Evolutionary conservation across 2,888 invertebrate genomes (phyloP), one percentile per base, ranked within the genome.

Genomic region (Ectemnius continuus): DNA sequence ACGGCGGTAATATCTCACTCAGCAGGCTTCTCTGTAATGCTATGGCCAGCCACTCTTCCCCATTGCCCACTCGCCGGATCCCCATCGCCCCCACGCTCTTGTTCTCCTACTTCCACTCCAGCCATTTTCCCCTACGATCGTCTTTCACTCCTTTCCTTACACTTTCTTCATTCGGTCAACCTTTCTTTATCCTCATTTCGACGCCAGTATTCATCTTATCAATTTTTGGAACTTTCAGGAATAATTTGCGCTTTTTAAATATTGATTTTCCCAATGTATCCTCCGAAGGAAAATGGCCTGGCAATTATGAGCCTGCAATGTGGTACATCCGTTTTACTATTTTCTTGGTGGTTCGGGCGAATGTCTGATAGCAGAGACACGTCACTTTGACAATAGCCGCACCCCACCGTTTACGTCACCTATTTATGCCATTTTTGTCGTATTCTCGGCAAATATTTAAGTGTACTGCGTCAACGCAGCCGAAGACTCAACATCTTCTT

Each of bases 1-100:
- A 88, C 86, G 89, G 86, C 85, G 85, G 88, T 89, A 88, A 89
- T 89, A 89, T 89, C 89, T 89, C 88, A 89, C 88, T 89, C 89
- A 89, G 87, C 88, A 85, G 88, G 88, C 86, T 87, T 82, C 88
- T 82, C 86, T 83, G 86, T 88, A 89, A 88, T 89, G 87, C 87
- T 88, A 87, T 80, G 86, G 86, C 87, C 83, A 84, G 82, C 61
- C 72, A 64, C 76, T 70, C 73, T 75, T 74, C 72, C 65, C 76
- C 71, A 69, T 77, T 76, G 36, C 73, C 78, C 76, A 68, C 59
- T 74, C 58, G 52, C 73, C 72, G 52, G 62, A 75, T 57, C 66
- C 62, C 36, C 36, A 36, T 36, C 36, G 36, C 36, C 36, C 36
- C 36, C 36, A 36, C 36, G 36, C 36, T 36, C 61, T 45, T 64